Base-by-base conservation (phyloP, 2,113 vertebrate genomes). In the Theropithecus gelada region DNA sequence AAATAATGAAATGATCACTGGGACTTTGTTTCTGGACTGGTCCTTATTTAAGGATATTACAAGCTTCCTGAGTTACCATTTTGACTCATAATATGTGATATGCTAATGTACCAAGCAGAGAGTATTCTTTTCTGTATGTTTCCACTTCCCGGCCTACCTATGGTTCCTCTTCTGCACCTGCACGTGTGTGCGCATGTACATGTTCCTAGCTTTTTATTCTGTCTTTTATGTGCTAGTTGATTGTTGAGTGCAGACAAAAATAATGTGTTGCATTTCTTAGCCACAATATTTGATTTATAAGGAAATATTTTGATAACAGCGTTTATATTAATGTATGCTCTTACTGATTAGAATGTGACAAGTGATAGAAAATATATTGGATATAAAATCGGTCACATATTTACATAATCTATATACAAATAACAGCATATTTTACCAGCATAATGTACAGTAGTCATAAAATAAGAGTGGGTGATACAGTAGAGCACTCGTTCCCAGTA, bases 1-100 rank as follows among this genome's bases (percentile, higher is more conserved):
- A 97, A 98, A 50, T 8, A 97, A 96, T 93, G 95, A 93, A 75
- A 68, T 80, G 70, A 94, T 92, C 98, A 22, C 35, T 91, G 23
- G 11, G 93, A 73, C 78, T 97, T 97, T 94, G 84, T 45, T 92
- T 97, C 66, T 90, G 2, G 52, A 81, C 72, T 95, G 78, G 82
- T 43, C 18, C 22, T 95, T 94, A 92, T 95, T 80, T 96, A 18
- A 93, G 66, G 68, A 55, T 81, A 76, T 5, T 87, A 13, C 4
- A 52, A 64, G 68, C 48, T 55, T 97, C 35, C 45, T 20, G 22
- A 87, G 81, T 48, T 61, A 66, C 87, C 57, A 11, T 57, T n/a
- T 73, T 82, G 94, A 96, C 87, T 11, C 6, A 70, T 85, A n/a
- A 38, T 82, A 27, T 94, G 57, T 79, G 50, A 45, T 48, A 82